Base-by-base conservation (phyloP, 2,113 vertebrate species). In the Stegostoma tigrinum region DNA sequence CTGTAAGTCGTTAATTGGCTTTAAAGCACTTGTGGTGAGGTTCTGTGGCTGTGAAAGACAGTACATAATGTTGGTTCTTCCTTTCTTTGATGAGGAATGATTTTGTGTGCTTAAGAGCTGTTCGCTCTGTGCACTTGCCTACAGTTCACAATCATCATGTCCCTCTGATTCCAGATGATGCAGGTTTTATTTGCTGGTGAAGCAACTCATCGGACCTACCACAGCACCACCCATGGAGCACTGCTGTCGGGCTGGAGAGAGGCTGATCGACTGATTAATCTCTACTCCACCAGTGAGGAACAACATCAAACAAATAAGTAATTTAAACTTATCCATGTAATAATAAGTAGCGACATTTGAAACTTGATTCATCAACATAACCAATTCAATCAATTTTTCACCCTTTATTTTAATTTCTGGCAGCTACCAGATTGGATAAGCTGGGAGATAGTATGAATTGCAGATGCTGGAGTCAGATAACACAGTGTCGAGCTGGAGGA, bases 141-240 rank as follows among this genome's bases (percentile, higher is more conserved):
- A 8, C 86, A 89, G 23, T 15, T 89, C 30, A 55, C 45, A 30
- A 3, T 30, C 30, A 83, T 42, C 80, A 83, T 83, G 21, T 38
- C 34, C 8, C 38, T 83, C 66, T 42, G 38, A 94, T 95, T 48
- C 38, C 42, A 95, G 93, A 48, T 7, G 67, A 48, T 95, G 93
- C 67, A 72, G 93, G 4, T 95, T 72, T 70, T 95, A 72, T 72
- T 95, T 72, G 93, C 93, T 52, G 93, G 67, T 0, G 93, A 95
- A 48, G 67, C 93, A 70, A 48, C 93, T 48, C 67, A 95, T 70
- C 68, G 42, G n/a, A 72, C 10, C 42, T 52, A 72, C 68, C 94
- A 95, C 68, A 95, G 94, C 94, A 75, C 68, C 94, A 75, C 24
- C 38, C 42, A 95, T 15, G 67, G 94, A 72, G 94, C 94, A 5